phyloP scores from a whole-genome alignment of 2,888 invertebrate genomes.

The Platycheirus albimanus region DNA sequence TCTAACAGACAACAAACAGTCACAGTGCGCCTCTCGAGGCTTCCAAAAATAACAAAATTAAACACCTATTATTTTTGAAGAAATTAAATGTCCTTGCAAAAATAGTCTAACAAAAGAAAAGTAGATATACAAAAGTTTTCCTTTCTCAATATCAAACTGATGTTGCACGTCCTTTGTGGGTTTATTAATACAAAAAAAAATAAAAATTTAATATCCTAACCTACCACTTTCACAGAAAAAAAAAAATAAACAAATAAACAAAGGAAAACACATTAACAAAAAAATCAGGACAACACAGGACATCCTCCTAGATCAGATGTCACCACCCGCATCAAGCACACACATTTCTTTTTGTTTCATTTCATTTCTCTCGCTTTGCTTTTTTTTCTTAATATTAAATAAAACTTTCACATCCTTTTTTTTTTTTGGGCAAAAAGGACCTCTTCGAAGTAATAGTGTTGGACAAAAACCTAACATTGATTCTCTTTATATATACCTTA shows the following conservation, averaged over 20 bases:
- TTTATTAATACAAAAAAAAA: constrained; percentile 51
- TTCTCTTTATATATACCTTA: constrained; percentile 9
- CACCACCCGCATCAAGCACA: constrained; percentile 44
- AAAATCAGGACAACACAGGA: constrained; percentile 38
- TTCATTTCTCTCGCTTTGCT: constrained; percentile 8
- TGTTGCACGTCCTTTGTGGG: constrained; percentile 53
- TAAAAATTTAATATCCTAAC: constrained; percentile 61
- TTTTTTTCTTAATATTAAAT: constrained; percentile 17
- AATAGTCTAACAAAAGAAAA: constrained; percentile 1
- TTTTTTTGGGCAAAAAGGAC: constrained; percentile 43
- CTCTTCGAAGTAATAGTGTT: constrained; percentile 16
- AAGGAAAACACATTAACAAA: constrained; percentile 44
- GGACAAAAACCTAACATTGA: not conserved
- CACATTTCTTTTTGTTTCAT: constrained; percentile 15
- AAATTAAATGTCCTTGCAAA: constrained; percentile 21
- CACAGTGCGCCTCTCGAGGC: not conserved
- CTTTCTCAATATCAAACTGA: constrained; percentile 19
- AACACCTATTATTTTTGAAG: no score
- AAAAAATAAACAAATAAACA: constrained; percentile 4
- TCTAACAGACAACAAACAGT: constrained; percentile 2
- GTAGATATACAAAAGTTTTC: constrained; percentile 4
- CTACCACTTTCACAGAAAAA: constrained; percentile 4
- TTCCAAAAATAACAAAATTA: constrained; percentile 3
- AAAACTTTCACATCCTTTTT: constrained; percentile 30
- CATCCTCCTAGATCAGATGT: constrained; percentile 33